Evolutionary conservation across 2,888 invertebrate genomes (phyloP).

Genomic region (Xanthia icteritia): DNA sequence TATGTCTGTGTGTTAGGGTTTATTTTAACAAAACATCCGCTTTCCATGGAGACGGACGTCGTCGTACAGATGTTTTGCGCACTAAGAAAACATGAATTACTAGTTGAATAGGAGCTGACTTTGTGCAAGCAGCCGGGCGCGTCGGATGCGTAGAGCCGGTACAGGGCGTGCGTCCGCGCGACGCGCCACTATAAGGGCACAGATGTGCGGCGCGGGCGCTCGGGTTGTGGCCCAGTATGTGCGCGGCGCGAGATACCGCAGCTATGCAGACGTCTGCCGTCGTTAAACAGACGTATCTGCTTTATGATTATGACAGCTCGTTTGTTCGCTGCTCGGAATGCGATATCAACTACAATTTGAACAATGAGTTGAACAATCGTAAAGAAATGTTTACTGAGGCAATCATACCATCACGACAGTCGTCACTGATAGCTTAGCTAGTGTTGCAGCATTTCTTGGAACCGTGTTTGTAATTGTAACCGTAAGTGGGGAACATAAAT

Average conservation of each 20-base stretch:
- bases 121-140: constrained; percentile 2
- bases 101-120: constrained; percentile 73
- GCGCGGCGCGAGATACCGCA: constrained; percentile 19
- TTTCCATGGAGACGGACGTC: constrained; percentile 51
- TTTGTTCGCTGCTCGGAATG: constrained; percentile 28
- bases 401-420: background rate
- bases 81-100: constrained; percentile 81
- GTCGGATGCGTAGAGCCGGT: constrained; percentile 1
- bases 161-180: background rate
- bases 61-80: constrained; percentile 78
- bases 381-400: constrained; percentile 6
- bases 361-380: constrained; percentile 35
- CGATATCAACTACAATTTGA: constrained; percentile 31
- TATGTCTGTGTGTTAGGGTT: constrained; percentile 10
- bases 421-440: background rate
- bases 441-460: background rate
- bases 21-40: constrained; percentile 6
- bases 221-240: background rate
- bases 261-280: constrained; percentile 29
- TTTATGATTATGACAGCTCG: constrained; percentile 49
- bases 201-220: constrained; percentile 13
- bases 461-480: background rate
- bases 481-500: background rate
- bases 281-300: constrained; percentile 33
- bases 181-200: background rate